phyloP scores from a whole-genome alignment of 2,113 vertebrate species.

The Electrona antarctica region DNA sequence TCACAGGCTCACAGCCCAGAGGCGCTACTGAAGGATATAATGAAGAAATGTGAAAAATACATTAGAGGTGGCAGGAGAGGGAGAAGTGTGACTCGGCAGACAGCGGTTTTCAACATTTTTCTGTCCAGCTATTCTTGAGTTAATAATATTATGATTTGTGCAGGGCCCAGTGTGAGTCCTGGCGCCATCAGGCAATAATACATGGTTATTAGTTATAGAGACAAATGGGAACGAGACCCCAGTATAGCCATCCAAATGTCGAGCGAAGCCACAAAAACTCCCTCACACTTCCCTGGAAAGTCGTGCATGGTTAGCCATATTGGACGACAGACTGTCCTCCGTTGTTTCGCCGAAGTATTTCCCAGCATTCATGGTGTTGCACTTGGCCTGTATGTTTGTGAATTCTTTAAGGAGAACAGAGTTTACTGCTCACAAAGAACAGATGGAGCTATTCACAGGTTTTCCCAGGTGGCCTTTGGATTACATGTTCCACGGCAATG shows the following conservation, averaged over 20 bases:
- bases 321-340: constrained; percentile 29
- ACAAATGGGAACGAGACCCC: constrained; percentile 38
- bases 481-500: constrained; percentile 3
- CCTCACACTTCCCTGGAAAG: constrained; percentile 34
- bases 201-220: constrained; percentile 33
- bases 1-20: constrained; percentile 15
- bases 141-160: constrained; percentile 72
- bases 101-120: constrained; percentile 61
- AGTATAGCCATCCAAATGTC: constrained; percentile 32
- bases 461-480: constrained; percentile 8
- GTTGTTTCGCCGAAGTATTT: constrained; percentile 34
- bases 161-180: constrained; percentile 61
- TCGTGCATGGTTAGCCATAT: constrained; percentile 19
- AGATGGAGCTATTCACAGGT: constrained; percentile 23
- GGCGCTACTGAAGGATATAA: constrained; percentile 43
- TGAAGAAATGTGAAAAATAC: constrained; percentile 28
- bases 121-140: constrained; percentile 50
- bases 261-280: constrained; percentile 49
- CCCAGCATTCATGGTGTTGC: constrained; percentile 53
- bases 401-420: constrained; percentile 9
- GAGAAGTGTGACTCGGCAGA: constrained; percentile 58
- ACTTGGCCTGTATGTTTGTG: constrained; percentile 47
- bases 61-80: constrained; percentile 58
- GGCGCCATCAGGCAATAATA: constrained; percentile 27
- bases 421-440: constrained; percentile 32